Conservation (phyloP, 1,140 invertebrate genomes). For the Hydropsyche tenuis region DNA sequence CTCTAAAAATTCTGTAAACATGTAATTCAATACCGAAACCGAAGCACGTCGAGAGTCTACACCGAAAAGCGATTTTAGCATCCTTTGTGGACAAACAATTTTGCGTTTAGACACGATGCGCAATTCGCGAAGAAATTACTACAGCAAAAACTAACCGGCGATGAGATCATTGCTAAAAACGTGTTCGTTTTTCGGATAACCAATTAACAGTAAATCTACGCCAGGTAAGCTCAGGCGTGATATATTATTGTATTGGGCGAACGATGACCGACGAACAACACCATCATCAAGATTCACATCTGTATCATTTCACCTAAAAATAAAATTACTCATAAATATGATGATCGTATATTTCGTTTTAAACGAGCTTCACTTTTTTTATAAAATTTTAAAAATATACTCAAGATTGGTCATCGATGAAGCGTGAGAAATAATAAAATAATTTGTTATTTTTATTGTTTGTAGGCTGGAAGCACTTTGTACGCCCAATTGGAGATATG, state of each 20-base stretch:
- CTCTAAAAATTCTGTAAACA: no score
- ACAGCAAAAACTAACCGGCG: conserved; percentile 16
- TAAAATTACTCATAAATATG: neutral
- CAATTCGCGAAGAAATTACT: conserved; percentile 2
- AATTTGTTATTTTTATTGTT: neutral
- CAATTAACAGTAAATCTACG: conserved; percentile 27
- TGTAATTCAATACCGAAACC: no score
- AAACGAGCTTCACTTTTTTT: neutral
- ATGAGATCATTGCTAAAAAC: conserved; percentile 23
- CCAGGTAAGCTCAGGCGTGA: neutral
- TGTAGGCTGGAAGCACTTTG: conserved; percentile 81
- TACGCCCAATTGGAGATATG: conserved; percentile 91
- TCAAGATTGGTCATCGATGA: no score
- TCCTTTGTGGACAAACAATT: no score
- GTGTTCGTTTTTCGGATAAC: conserved; percentile 16
- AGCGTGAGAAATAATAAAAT: no score
- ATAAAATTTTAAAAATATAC: no score
- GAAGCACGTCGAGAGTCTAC: no score
- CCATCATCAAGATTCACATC: neutral
- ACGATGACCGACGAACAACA: conserved; percentile 1
- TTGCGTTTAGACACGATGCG: no score
- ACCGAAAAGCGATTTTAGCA: no score
- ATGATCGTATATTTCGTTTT: neutral
- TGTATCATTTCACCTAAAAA: neutral
- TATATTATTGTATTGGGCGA: neutral